Evolutionary conservation across 2,113 vertebrate genomes (phyloP).

Genomic region (Neotoma lepida): DNA sequence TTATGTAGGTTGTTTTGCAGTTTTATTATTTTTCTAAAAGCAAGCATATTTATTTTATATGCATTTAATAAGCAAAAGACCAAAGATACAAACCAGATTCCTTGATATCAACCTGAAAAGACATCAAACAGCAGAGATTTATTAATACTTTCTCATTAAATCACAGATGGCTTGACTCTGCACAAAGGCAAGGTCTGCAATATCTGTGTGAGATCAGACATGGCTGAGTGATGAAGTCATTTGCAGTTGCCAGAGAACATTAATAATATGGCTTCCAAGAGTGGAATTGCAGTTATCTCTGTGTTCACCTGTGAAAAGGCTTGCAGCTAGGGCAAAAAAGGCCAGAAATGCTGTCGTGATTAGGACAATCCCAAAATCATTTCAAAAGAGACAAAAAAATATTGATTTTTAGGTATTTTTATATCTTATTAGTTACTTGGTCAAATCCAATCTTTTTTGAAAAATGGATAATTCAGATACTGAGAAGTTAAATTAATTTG

Average conservation of each 20-base stretch:
- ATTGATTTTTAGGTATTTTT: constrained; percentile 67
- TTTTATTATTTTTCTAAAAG: constrained; percentile 46
- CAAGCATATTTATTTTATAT: constrained; percentile 45
- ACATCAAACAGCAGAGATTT: background rate
- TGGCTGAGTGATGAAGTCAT: constrained; percentile 50
- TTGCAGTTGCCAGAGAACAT: constrained; percentile 34
- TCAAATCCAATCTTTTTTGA: constrained; percentile 24
- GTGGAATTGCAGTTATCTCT: background rate
- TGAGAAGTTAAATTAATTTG: constrained; percentile 34
- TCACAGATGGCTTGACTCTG: background rate
- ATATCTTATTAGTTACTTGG: constrained; percentile 27
- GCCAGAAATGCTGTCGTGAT: background rate
- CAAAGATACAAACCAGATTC: background rate
- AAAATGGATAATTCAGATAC: constrained; percentile 54
- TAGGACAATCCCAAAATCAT: constrained; percentile 14
- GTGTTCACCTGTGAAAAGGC: constrained; percentile 1
- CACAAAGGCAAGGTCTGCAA: background rate
- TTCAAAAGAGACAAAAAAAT: background rate
- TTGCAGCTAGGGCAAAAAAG: background rate
- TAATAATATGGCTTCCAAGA: constrained; percentile 28
- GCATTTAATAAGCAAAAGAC: constrained; percentile 49
- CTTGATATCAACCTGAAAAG: constrained; percentile 11
- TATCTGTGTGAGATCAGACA: constrained; percentile 56
- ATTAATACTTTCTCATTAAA: constrained; percentile 62
- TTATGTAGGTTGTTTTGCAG: constrained; percentile 47